Evolutionary conservation across 2,888 invertebrate genomes (phyloP), one percentile per base, ranked within the genome.

Genomic region (Octodonta nipae): DNA sequence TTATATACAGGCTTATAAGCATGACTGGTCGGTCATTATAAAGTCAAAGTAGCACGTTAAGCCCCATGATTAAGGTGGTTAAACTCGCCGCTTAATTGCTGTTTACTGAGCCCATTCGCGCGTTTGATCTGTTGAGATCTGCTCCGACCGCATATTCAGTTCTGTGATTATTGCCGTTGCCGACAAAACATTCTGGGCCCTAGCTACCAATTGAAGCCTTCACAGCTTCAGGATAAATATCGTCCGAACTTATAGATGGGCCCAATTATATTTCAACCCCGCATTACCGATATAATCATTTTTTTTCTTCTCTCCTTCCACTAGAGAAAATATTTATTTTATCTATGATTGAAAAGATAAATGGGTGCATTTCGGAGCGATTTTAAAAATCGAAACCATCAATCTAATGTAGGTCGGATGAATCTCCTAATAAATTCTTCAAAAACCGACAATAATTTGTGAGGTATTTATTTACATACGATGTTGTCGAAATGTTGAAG

Each of bases 81-180:
- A 58, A 58, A 58, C 55, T 60, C 55, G 59, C 58, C 58, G 56
- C 56, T 59, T 61, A 61, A 60, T 60, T 61, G 61, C 59, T 60
- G 60, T 60, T 61, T 60, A 60, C 59, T 49, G 52, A 60, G 55
- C 51, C 57, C 58, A 57, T 61, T 60, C 59, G 57, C 60, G 60
- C 59, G 58, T 60, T 59, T 58, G 60, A 60, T 58, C 58, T 59
- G 55, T 54, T 51, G 49, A 53, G 54, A 54, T 54, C 54, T 51
- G 52, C 51, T 51, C 49, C 46, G 46, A 52, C 52, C 54, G 55
- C 52, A 50, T 49, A 50, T 44, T 46, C 54, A 52, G 56, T 56
- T 55, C 59, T 60, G 58, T 60, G 59, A 59, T 60, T 58, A 60
- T 56, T 56, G 53, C 54, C 55, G 44, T 45, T 51, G 55, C 57